Evolutionary conservation across 2,113 vertebrate species (phyloP), one percentile per base, ranked within the genome.

Genomic region (Acrocephalus arundinaceus): DNA sequence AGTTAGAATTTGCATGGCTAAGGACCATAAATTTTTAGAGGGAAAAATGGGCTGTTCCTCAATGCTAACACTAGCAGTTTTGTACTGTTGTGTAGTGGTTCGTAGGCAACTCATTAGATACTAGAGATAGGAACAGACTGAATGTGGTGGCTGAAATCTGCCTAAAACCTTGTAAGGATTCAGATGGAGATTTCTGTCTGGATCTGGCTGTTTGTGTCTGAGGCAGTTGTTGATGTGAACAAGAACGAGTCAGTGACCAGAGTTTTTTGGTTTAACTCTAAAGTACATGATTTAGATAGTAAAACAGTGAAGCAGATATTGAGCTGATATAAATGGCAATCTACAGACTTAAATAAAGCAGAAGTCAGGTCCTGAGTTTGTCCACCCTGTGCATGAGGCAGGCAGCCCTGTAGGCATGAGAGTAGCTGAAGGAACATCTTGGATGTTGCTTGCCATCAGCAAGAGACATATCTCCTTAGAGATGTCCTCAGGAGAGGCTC

Each of bases 31-130:
- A 87, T 71, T 94, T 96, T 96, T 85, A 74, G 45, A 75, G 83
- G 73, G n/a, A 75, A 96, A 94, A 93, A 48, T 19, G 90, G 31
- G 8, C 85, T 75, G 46, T 87, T 95, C 90, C 90, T 92, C 70
- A 72, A 14, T 93, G 96, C 96, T 96, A 96, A 73, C 88, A 86
- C 73, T 33, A 89, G 90, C 92, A 96, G 57, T 75, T 96, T 94
- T 97, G 33, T 75, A 24, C 84, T 81, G 63, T 77, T 95, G 68
- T 89, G 45, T 51, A 68, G 65, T 81, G 88, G 72, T 78, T 89
- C 72, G 66, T 46, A 95, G 76, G 80, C 68, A 87, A 58, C 76
- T 90, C 65, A 27, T 77, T 88, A 81, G 52, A 59, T 90, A 23
- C 20, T 41, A 68, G 93, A 81, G 92, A 92, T 87, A 91, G 52